Evolutionary conservation across 2,113 vertebrate species (phyloP).

Genomic region (Pomatorhinus ruficollis): DNA sequence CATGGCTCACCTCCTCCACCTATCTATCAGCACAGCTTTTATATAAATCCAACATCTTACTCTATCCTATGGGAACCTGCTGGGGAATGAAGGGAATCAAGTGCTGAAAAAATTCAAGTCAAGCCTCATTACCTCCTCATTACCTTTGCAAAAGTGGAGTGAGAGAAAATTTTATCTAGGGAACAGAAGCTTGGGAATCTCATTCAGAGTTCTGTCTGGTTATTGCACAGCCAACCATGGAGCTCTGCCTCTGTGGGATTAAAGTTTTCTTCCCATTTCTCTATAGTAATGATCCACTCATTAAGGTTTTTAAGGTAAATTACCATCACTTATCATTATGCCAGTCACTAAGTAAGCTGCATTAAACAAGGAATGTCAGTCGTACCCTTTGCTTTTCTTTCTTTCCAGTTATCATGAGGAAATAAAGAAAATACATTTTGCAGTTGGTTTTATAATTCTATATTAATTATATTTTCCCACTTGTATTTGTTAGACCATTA

Average conservation of each 20-base stretch:
- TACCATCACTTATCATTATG: slow-evolving; percentile 74
- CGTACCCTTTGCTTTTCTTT: slow-evolving; percentile 35
- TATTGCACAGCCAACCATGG: slow-evolving; percentile 85
- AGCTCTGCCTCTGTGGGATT: slow-evolving; percentile 79
- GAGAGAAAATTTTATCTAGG: slow-evolving; percentile 78
- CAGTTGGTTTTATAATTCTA: slow-evolving; percentile 4
- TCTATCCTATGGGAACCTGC: slow-evolving; percentile 84
- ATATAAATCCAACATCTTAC: slow-evolving; percentile 78
- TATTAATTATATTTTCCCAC: not conserved
- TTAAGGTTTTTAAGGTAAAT: slow-evolving; percentile 86
- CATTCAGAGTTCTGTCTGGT: slow-evolving; percentile 80
- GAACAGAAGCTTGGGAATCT: slow-evolving; percentile 82
- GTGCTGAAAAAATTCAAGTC: slow-evolving; percentile 84
- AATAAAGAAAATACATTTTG: slow-evolving; percentile 57
- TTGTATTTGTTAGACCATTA: not conserved
- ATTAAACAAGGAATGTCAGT: slow-evolving; percentile 76
- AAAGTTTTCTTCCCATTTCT: slow-evolving; percentile 83
- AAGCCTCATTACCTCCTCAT: slow-evolving; percentile 96
- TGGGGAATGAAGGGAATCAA: slow-evolving; percentile 76
- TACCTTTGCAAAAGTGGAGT: slow-evolving; percentile 88
- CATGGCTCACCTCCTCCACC: slow-evolving; percentile 71
- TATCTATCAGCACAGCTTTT: slow-evolving; percentile 78
- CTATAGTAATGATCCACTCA: slow-evolving; percentile 81
- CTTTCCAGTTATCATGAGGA: slow-evolving; percentile 18
- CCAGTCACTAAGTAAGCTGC: slow-evolving; percentile 69